Base-by-base conservation (phyloP, 2,888 invertebrate genomes). In the Carabus problematicus region DNA sequence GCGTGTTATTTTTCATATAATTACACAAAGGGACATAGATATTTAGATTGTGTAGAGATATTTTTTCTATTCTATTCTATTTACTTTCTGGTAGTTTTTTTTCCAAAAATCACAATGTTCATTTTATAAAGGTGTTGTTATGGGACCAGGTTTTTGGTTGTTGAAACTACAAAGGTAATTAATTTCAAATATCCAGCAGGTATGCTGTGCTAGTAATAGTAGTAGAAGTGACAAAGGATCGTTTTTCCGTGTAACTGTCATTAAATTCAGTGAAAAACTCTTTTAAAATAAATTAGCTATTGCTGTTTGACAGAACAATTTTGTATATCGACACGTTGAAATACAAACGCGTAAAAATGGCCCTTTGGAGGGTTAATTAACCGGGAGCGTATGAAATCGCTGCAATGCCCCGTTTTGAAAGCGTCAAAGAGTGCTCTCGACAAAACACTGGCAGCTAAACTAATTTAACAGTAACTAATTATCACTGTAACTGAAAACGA, bases 381-480 rank as follows among this genome's bases (percentile, higher is more conserved):
- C 63, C 63, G 42, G 63, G 41, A 63, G 52, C 54, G 63, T 42
- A 63, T 61, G 41, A 63, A 63, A 63, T 63, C 63, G 41, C 52
- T 54, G 52, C 16, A 59, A 18, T 42, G 12, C 18, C 41, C 42
- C 41, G 49, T 63, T 63, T 41, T 52, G 52, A 63, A 54, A 49
- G 41, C 63, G 63, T 63, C 63, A 63, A 63, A 63, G 63, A 63
- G 63, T 16, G 12, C 45, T 45, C 42, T 40, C n/a, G 40, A 19
- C 40, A 47, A 52, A 63, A 63, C 47, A 52, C 63, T 64, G 64
- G 55, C 55, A 64, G 56, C 56, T 64, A 64, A 64, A 64, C 64
- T 64, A 64, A 64, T 64, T 64, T 56, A 63, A 56, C 56, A 64
- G 56, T 64, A 64, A 64, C 56, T 64, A 64, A 64, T 64, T 56